Percentiles rank a stretch among this genome's conserved stretches.
Conservation (phyloP, 2,113 vertebrate genomes). For the Laticauda colubrina region DNA sequence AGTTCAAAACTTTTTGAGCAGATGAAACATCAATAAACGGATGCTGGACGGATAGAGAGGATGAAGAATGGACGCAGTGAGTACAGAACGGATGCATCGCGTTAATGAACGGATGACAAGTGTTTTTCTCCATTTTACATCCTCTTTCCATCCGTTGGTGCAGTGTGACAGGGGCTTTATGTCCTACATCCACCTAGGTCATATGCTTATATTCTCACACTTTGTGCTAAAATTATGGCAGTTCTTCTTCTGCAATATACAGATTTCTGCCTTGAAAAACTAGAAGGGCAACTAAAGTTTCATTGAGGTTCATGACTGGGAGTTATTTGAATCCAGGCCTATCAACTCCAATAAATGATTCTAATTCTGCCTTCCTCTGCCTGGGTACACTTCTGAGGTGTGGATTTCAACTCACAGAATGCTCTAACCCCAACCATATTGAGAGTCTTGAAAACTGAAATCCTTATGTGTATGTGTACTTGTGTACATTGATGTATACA, state of each 20-base stretch:
- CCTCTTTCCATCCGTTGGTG: no score
- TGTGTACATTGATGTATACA: background rate
- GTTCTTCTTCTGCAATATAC: background rate
- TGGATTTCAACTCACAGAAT: background rate
- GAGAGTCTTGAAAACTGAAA: background rate
- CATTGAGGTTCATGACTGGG: background rate
- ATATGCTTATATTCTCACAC: background rate
- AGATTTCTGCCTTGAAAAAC: background rate
- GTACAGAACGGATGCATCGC: no score
- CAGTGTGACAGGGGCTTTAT: no score
- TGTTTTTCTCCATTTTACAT: no score
- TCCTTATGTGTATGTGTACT: background rate
- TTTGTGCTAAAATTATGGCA: background rate
- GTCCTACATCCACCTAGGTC: background rate
- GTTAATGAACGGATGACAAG: no score
- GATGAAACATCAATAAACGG: no score
- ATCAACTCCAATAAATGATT: background rate
- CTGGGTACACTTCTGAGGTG: background rate
- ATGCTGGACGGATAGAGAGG: no score
- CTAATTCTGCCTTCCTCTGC: background rate
- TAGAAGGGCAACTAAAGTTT: background rate
- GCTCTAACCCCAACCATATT: background rate
- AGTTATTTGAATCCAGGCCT: background rate
- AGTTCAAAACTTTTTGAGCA: no score
- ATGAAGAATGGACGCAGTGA: no score